A percentile compares a stretch with the other conserved stretches of the same genome.
phyloP scores from a whole-genome alignment of 2,113 vertebrate genomes.

The Aegotheles bennettii region DNA sequence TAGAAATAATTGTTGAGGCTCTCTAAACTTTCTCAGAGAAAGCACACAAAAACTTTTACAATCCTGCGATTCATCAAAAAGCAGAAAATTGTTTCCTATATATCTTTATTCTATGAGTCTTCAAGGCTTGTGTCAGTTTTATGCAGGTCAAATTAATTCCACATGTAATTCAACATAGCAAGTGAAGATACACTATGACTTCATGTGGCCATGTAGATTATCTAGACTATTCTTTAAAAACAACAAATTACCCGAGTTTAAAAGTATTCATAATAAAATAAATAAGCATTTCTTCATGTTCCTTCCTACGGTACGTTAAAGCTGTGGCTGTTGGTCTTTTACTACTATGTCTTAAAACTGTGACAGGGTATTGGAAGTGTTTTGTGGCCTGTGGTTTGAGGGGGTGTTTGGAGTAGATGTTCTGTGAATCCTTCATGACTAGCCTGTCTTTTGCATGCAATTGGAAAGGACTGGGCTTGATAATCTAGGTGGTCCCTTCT shows the following conservation, averaged over 20 bases:
- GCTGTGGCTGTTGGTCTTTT: not conserved
- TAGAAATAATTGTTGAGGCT: not conserved
- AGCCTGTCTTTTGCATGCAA: not conserved
- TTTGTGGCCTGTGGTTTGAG: conserved; percentile 50
- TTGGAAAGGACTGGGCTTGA: not conserved
- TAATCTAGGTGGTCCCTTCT: conserved; percentile 34
- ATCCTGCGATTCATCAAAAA: conserved; percentile 27
- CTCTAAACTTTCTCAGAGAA: conserved; percentile 7
- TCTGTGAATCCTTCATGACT: conserved; percentile 14
- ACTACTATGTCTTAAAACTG: not conserved
- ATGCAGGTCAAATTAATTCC: conserved; percentile 4
- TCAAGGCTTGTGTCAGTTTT: conserved; percentile 6
- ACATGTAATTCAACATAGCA: not conserved
- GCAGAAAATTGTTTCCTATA: conserved; percentile 4
- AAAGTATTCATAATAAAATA: conserved; percentile 58
- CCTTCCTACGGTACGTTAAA: conserved; percentile 34
- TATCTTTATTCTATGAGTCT: conserved; percentile 25
- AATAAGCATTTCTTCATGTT: conserved; percentile 56
- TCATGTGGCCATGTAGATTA: conserved; percentile 3
- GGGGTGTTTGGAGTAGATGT: conserved; percentile 24
- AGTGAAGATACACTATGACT: conserved; percentile 11
- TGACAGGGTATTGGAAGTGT: conserved; percentile 12
- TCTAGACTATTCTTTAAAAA: conserved; percentile 54
- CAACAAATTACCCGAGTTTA: conserved; percentile 36
- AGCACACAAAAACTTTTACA: not conserved